Percentiles rank a stretch among this genome's conserved stretches.
phyloP scores from a whole-genome alignment of 2,797 vertebrate genomes.

The Sparidentex hasta region DNA sequence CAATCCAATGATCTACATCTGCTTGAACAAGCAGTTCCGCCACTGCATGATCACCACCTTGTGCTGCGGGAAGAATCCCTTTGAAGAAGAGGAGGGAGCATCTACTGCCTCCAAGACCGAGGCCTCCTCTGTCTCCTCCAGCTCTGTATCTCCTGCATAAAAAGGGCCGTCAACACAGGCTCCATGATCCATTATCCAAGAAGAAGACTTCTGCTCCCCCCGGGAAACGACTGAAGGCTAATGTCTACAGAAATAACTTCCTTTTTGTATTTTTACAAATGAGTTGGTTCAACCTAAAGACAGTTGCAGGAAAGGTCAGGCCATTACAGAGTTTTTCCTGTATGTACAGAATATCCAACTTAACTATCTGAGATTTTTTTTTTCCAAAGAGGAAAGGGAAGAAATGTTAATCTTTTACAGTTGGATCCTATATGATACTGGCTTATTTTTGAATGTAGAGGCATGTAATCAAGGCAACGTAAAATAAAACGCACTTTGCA shows the following conservation, averaged over 20 bases:
- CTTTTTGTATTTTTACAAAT: slow-evolving; percentile 86
- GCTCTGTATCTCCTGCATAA: slow-evolving; percentile 97
- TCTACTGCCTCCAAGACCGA: slow-evolving; percentile 93
- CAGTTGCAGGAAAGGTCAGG: slow-evolving; percentile 83
- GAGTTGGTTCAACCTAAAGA: slow-evolving; percentile 86
- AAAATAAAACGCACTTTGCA: slow-evolving; percentile 91
- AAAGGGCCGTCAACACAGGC: slow-evolving; percentile 36
- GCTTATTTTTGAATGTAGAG: slow-evolving; percentile 90
- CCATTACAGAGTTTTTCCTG: slow-evolving; percentile 86
- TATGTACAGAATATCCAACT: slow-evolving; percentile 85
- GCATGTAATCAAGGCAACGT: slow-evolving; percentile 89
- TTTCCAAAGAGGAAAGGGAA: slow-evolving; percentile 72
- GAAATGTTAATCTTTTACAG: slow-evolving; percentile 75
- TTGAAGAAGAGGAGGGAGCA: slow-evolving; percentile 93
- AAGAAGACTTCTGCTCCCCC: slow-evolving; percentile 80
- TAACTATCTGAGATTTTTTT: slow-evolving; percentile 78
- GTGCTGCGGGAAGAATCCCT: slow-evolving; percentile 97
- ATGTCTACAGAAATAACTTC: slow-evolving; percentile 82
- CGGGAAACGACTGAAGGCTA: slow-evolving; percentile 84
- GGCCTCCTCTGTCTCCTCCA: slow-evolving; percentile 93
- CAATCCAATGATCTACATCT: slow-evolving; percentile 97
- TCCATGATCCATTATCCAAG: slow-evolving; percentile 64
- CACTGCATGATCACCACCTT: slow-evolving; percentile 98
- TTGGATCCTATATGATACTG: slow-evolving; percentile 87
- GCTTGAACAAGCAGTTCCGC: slow-evolving; percentile 99